Percentiles rank a stretch among this genome's conserved stretches.
Evolutionary conservation across 1,140 invertebrate species (phyloP).

Genomic region (Akabosia matsudoensis): DNA sequence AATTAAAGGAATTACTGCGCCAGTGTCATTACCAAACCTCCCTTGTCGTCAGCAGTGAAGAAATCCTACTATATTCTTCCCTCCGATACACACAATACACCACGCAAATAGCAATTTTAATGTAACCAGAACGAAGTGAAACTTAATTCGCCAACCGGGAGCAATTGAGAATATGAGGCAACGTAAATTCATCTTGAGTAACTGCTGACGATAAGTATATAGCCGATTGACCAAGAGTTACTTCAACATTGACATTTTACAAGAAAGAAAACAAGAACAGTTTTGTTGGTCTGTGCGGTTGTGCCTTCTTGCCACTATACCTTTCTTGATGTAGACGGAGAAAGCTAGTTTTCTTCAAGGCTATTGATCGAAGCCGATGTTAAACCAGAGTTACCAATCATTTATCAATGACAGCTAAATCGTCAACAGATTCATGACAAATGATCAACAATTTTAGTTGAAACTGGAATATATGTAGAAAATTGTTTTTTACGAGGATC

Average conservation of each 20-base stretch:
- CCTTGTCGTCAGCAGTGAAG: background rate
- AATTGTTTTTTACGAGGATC: background rate
- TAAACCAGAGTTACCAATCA: too few species aligned
- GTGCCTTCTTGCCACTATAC: background rate
- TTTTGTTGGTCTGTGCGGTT: background rate
- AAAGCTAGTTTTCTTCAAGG: too few species aligned
- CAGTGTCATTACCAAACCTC: background rate
- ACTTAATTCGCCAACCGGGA: background rate
- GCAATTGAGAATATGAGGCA: background rate
- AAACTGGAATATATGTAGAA: slow-evolving; percentile 17
- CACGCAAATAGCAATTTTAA: background rate
- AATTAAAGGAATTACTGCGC: slow-evolving; percentile 23
- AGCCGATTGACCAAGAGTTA: too few species aligned
- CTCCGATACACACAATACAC: background rate
- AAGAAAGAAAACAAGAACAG: background rate
- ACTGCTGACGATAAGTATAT: too few species aligned
- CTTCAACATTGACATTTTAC: too few species aligned
- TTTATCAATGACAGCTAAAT: too few species aligned
- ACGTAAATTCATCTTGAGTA: background rate
- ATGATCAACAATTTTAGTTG: too few species aligned
- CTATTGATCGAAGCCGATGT: too few species aligned
- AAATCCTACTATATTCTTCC: background rate
- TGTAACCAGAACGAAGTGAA: background rate
- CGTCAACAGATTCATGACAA: too few species aligned
- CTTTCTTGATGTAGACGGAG: too few species aligned